phyloP scores from a whole-genome alignment of 1,140 invertebrate genomes.

The Euura lappo region DNA sequence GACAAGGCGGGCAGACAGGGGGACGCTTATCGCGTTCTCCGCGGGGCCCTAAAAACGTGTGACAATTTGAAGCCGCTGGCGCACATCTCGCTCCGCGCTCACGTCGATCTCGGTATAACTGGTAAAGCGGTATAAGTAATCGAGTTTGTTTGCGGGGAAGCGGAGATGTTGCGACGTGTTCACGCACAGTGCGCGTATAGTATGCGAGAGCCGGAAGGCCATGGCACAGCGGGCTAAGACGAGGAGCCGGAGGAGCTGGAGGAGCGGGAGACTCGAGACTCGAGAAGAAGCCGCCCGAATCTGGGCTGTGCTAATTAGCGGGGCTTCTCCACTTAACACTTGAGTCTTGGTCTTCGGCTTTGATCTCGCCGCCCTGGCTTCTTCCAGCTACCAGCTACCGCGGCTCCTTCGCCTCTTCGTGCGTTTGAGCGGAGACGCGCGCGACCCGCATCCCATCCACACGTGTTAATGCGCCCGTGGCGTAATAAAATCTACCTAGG shows the following conservation, averaged over 20 bases:
- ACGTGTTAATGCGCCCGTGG: conserved; percentile 6
- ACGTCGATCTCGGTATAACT: not conserved
- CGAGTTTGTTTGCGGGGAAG: no score
- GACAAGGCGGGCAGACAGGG: no score
- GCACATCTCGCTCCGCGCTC: not conserved
- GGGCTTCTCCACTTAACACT: conserved; percentile 5
- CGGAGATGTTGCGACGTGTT: no score
- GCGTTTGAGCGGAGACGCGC: not conserved
- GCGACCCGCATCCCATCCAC: not conserved
- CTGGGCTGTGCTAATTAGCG: conserved; percentile 6
- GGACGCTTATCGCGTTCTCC: not conserved
- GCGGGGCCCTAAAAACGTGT: not conserved
- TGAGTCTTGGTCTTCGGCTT: not conserved
- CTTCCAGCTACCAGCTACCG: not conserved
- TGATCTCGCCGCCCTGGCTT: not conserved
- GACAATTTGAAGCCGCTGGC: not conserved
- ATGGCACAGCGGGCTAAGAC: not conserved
- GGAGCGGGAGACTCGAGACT: not conserved
- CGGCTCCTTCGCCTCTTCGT: no score
- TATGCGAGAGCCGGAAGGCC: not conserved
- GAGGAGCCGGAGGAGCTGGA: not conserved
- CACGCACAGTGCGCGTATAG: no score
- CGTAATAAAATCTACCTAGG: not conserved
- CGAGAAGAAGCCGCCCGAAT: conserved; percentile 3
- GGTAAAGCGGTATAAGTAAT: no score